Evolutionary conservation across 2,888 invertebrate species (phyloP), one percentile per base, ranked within the genome.

Genomic region (Gymnocheta viridis): DNA sequence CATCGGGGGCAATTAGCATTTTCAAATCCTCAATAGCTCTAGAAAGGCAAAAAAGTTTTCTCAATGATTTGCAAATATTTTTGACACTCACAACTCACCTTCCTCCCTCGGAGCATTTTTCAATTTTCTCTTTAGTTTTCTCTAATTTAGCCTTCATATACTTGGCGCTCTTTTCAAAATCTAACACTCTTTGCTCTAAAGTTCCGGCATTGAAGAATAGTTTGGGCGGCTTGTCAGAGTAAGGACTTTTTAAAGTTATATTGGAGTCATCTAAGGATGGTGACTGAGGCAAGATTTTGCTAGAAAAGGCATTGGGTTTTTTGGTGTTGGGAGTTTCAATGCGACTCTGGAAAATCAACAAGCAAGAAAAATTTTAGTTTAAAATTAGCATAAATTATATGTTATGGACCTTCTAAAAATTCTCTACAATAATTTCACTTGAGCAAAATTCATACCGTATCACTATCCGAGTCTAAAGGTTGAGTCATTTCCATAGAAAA

Each of bases 1-100:
- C 96, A 90, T 95, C 96, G 2, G 96, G 95, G 12, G 96, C 96
- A 85, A 96, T 92, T 1, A 89, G 82, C 80, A 92, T 87, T 64
- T 91, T 90, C 10, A 92, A 86, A 82, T 92, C 91, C 83, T 92
- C 92, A 74, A 90, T 87, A 17, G 87, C 88, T 64, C 92, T 92
- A 49, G 32, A 29, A 29, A 22, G 0, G 44, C 44, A 56, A 17
- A 54, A 29, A 32, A 41, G 0, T 4, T 19, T 17, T 10, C n/a
- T 2, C 10, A 41, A 14, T 12, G 2, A 51, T 17, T 22, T 22
- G n/a, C n/a, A n/a, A n/a, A n/a, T 47, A 6, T 22, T 1, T 7
- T 0, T 1, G n/a, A n/a, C n/a, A n/a, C n/a, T 32, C 22, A 19
- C 10, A 2, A 85, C 87, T 88, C 88, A 92, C 92, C 87, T 88